Percentiles rank a stretch among this genome's conserved stretches.
phyloP scores from a whole-genome alignment of 2,113 vertebrate genomes.

The Chitala chitala region DNA sequence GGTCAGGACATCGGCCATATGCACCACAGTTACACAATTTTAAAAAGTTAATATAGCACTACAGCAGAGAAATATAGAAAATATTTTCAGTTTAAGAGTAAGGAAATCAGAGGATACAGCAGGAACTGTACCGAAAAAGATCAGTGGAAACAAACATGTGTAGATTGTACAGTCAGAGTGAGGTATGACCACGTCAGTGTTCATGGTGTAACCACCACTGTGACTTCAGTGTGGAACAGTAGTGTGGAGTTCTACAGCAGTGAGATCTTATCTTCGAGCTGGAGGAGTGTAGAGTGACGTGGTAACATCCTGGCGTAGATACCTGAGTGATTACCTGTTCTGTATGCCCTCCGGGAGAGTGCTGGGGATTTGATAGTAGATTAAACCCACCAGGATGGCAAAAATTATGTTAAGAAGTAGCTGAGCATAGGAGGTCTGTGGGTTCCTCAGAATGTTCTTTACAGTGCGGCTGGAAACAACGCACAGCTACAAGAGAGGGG shows the following conservation, averaged over 20 bases:
- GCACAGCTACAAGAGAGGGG: slow-evolving; percentile 45
- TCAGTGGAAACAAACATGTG: too few species aligned
- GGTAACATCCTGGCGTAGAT: not conserved
- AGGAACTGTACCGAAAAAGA: too few species aligned
- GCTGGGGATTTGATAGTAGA: slow-evolving; percentile 67
- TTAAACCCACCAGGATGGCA: slow-evolving; percentile 64
- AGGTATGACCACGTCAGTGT: too few species aligned
- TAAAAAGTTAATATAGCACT: too few species aligned
- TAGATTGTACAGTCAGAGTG: too few species aligned
- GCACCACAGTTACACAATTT: not conserved
- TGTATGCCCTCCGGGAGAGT: slow-evolving; percentile 62
- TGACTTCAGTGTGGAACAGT: too few species aligned
- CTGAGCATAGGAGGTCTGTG: slow-evolving; percentile 69
- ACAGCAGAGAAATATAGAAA: too few species aligned
- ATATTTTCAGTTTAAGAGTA: too few species aligned
- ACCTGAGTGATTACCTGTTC: slow-evolving; percentile 59
- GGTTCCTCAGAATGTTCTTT: slow-evolving; percentile 62
- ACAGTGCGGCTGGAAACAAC: slow-evolving; percentile 58
- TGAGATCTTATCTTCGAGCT: too few species aligned
- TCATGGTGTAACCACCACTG: too few species aligned
- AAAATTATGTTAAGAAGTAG: slow-evolving; percentile 58
- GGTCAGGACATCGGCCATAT: not conserved
- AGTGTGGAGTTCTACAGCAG: too few species aligned
- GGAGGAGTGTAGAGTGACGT: not conserved
- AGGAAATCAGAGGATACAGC: too few species aligned